Evolutionary conservation across 92 coral and sea anemone species (phyloP), one percentile per base, ranked within the genome.

Genomic region (Blastomussa wellsi): DNA sequence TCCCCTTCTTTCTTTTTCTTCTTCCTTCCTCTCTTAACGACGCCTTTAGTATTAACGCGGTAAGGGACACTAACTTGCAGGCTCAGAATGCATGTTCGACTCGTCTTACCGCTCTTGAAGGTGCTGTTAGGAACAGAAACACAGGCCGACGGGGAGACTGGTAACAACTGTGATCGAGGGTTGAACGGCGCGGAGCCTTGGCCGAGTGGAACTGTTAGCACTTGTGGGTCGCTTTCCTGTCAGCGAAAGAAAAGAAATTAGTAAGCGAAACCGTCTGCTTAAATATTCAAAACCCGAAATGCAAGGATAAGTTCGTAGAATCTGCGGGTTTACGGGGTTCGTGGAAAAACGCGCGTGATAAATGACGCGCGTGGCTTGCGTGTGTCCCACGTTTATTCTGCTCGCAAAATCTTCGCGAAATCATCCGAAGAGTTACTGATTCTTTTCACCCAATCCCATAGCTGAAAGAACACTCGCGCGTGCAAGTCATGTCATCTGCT

Each of bases 141-240:
- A 83, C 96, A 86, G 66, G 95, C 88, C 36, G 98, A 87, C 77
- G 98, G 94, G 12, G 95, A 87, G 15, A 86, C 85, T 72, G 97
- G 98, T 33, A 92, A 88, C 71, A 93, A 89, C 91, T 97, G 97
- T 11, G 99, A 89, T 51, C 95, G 93, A 64, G 98, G 99, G 74
- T 97, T 97, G 72, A 94, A 95, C 44, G 99, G 98, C 6, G 94
- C 96, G 20, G 94, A 91, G 66, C 95, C 95, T 72, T 90, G 94
- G 66, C 99, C 99, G 67, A 97, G 95, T 8, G 93, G 91, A 11
- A 90, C 94, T 33, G 94, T 94, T 15, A 93, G 76, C 13, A 97
- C 87, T 74, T 90, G 99, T 17, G 92, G 88, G 41, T 92, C 98
- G 69, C 76, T 83, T 78, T 97, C 99, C 99, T 97, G 52, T 6